phyloP scores from a whole-genome alignment of 2,797 vertebrate genomes.

The Aphelocoma californica region DNA sequence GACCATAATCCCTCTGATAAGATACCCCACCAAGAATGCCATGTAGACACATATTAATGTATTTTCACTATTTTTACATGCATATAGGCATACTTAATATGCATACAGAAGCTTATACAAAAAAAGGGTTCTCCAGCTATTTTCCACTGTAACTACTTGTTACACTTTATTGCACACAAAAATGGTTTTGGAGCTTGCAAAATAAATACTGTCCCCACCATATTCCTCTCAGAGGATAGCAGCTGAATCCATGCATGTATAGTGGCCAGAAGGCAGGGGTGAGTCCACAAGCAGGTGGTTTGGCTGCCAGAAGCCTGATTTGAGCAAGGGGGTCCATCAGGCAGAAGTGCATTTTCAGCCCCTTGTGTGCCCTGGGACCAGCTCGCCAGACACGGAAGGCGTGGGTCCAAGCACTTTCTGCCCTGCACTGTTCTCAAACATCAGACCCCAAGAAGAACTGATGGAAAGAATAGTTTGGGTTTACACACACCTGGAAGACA shows the following conservation, averaged over 20 bases:
- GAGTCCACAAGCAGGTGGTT: background rate
- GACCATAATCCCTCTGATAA: background rate
- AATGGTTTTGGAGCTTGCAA: background rate
- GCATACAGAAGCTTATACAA: background rate
- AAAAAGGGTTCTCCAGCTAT: background rate
- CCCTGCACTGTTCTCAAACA: background rate
- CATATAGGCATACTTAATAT: background rate
- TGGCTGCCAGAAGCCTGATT: background rate
- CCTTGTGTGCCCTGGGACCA: background rate
- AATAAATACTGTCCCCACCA: background rate
- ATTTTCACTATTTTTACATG: background rate
- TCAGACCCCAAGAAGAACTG: background rate
- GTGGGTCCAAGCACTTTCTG: background rate
- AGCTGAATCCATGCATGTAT: background rate
- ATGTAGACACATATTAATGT: background rate
- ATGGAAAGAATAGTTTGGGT: background rate
- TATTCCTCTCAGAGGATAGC: background rate
- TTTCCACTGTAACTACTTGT: background rate
- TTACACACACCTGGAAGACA: background rate
- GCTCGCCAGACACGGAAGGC: fast-evolving
- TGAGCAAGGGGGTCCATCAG: background rate
- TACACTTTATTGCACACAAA: background rate
- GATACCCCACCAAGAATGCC: background rate
- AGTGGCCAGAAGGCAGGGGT: background rate
- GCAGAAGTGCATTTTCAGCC: background rate